Percentiles rank a stretch among this genome's conserved stretches.
Evolutionary conservation across 2,888 invertebrate genomes (phyloP).

Genomic region (Mylabris sibirica): DNA sequence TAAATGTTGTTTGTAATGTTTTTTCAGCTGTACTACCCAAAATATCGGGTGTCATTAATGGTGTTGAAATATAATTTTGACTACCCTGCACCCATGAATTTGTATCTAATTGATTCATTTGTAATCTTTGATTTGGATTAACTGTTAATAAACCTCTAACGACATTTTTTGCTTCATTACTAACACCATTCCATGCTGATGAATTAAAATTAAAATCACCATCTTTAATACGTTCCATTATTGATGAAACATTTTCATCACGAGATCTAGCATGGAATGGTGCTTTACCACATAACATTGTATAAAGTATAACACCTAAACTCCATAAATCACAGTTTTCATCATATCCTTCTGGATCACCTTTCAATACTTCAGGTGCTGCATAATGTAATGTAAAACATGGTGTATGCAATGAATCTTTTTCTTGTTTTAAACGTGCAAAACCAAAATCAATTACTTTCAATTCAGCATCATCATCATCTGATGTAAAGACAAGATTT

Average conservation of each 20-base stretch:
- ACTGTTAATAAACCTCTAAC: conserved; percentile 80
- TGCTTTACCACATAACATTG: conserved; percentile 81
- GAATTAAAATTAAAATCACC: conserved; percentile 81
- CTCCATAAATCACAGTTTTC: conserved; percentile 97
- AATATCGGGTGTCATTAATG: conserved; percentile 70
- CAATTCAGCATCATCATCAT: conserved; percentile 66
- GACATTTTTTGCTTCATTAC: conserved; percentile 76
- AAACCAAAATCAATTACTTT: conserved; percentile 98
- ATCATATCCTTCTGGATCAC: conserved; percentile 76
- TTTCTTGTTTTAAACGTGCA: conserved; percentile 76
- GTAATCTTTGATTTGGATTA: conserved; percentile 76
- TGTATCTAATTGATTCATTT: conserved; percentile 71
- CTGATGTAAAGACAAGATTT: conserved; percentile 74
- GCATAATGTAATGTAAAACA: conserved; percentile 96
- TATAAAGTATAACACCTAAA: conserved; percentile 85
- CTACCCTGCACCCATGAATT: conserved; percentile 72
- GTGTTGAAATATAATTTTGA: conserved; percentile 62
- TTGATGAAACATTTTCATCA: conserved; percentile 76
- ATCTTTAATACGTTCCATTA: conserved; percentile 80
- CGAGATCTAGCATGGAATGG: conserved; percentile 80
- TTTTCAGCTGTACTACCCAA: conserved; percentile 62
- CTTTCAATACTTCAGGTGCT: conserved; percentile 88
- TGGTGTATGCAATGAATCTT: conserved; percentile 74
- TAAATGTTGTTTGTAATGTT: conserved; percentile 69
- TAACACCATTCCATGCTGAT: conserved; percentile 75